These are phyloP conservation scores for Bilobella aurantiaca DNA, from an alignment of 1,140 invertebrate genomes.

Conservation along the genomic window DNA sequence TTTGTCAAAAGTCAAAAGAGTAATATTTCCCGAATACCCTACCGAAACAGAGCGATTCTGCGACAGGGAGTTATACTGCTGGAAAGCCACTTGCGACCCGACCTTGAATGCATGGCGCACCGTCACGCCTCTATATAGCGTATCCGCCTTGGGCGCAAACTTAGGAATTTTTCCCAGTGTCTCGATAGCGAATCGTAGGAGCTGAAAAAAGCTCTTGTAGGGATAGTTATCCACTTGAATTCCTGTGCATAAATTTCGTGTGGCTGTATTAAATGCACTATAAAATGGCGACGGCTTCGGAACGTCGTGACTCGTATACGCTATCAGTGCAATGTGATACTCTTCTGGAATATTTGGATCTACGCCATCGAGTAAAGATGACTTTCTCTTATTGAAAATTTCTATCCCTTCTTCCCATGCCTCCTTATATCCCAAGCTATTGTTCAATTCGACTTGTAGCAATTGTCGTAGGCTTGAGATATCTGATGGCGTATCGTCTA, in stretches of 20 bases:
- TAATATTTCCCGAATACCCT: not conserved
- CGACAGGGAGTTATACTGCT: not conserved
- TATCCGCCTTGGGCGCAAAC: not conserved
- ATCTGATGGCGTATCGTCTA: not conserved
- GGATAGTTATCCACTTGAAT: not conserved
- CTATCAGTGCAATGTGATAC: conserved; percentile 1
- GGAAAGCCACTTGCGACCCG: not conserved
- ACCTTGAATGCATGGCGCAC: not conserved
- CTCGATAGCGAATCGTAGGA: not conserved
- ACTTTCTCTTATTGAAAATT: not conserved
- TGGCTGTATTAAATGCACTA: not conserved
- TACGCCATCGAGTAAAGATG: not conserved
- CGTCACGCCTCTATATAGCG: not conserved
- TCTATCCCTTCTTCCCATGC: not conserved
- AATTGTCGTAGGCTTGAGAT: not conserved
- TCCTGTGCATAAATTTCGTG: not conserved
- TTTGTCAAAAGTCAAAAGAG: not conserved
- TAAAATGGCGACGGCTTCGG: not conserved
- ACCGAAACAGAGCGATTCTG: not conserved
- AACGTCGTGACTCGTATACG: not conserved
- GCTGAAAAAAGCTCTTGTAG: not conserved
- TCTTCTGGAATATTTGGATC: not conserved
- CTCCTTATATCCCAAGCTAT: not conserved
- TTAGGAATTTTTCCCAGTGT: not conserved
- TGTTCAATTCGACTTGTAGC: not conserved